Evolutionary conservation across 2,113 vertebrate species (phyloP).

Genomic region (Antennarius striatus): DNA sequence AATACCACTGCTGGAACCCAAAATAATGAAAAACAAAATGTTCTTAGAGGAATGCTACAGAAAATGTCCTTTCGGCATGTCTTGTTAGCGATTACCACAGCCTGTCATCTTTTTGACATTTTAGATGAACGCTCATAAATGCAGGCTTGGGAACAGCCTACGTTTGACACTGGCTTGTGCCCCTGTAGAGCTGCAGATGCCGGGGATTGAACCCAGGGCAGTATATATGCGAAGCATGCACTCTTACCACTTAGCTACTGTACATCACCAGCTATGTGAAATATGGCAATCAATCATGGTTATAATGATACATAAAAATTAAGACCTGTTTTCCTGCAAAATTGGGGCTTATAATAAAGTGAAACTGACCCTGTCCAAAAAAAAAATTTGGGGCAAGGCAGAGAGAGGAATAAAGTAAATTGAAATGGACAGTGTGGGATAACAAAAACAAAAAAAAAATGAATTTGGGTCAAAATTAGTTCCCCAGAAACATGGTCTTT

Average conservation of each 20-base stretch:
- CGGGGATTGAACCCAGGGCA: too few relatives aligned
- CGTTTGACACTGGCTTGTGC: too few relatives aligned
- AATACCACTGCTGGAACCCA: background rate
- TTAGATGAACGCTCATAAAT: too few relatives aligned
- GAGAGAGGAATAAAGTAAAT: background rate
- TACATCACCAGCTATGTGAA: too few relatives aligned
- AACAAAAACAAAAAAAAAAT: background rate
- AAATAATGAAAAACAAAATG: slow-evolving; percentile 7
- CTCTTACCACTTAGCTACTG: too few relatives aligned
- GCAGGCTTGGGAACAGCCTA: too few relatives aligned
- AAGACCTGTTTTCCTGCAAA: background rate
- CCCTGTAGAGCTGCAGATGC: too few relatives aligned
- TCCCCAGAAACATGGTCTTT: slow-evolving; percentile 21
- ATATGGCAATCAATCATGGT: slow-evolving; percentile 6
- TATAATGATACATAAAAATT: slow-evolving; percentile 5
- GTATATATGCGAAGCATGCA: too few relatives aligned
- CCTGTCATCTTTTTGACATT: too few relatives aligned
- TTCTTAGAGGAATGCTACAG: slow-evolving; percentile 1
- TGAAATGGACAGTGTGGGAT: background rate
- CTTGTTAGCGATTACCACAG: too few relatives aligned
- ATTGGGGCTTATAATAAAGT: background rate
- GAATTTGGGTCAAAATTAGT: background rate
- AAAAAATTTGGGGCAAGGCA: background rate
- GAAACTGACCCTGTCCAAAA: background rate
- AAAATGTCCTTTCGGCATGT: too few relatives aligned